These are phyloP conservation scores for Dolichallabes microphthalmus DNA, from an alignment of 2,113 vertebrate species.

Conservation along the genomic window DNA sequence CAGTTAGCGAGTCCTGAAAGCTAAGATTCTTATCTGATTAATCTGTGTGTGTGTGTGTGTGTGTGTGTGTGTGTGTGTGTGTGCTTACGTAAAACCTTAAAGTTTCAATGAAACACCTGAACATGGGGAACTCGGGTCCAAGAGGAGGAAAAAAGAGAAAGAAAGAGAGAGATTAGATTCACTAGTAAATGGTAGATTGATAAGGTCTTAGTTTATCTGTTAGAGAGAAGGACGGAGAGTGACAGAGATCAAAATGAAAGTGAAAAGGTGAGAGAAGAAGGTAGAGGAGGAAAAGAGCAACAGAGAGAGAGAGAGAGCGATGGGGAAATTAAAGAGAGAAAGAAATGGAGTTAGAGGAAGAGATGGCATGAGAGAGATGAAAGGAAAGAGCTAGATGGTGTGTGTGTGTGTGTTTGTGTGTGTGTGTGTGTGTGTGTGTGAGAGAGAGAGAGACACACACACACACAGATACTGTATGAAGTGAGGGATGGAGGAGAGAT, in stretches of 20 bases:
- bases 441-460: background rate
- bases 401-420: no score
- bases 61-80: background rate
- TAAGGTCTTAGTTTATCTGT: background rate
- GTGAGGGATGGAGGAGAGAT: conserved; percentile 51
- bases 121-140: background rate
- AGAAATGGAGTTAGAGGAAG: background rate
- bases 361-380: background rate
- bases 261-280: background rate
- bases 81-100: background rate
- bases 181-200: background rate
- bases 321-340: background rate
- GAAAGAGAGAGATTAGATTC: background rate
- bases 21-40: background rate
- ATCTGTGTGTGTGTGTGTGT: background rate
- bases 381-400: background rate
- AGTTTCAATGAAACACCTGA: background rate
- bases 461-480: no score
- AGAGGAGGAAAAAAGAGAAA: background rate
- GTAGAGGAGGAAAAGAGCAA: background rate
- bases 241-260: background rate
- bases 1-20: background rate
- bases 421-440: no score
- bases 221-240: background rate
- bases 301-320: background rate